phyloP scores from a whole-genome alignment of 2,888 invertebrate species.

The Drosophila limbata region DNA sequence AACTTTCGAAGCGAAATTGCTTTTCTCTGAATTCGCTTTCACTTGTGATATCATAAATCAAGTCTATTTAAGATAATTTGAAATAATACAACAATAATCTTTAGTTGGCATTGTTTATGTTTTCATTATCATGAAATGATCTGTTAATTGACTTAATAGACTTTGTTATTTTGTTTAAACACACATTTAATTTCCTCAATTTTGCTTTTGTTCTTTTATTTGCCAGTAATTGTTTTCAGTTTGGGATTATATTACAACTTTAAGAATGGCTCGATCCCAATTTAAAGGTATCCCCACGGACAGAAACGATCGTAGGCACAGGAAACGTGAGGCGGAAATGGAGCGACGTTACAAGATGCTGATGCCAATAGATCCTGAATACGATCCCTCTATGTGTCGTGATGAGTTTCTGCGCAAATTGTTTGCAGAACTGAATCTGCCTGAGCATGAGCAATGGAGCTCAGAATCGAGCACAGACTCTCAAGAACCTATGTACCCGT shows the following conservation, averaged over 20 bases:
- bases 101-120: slow-evolving; percentile 5
- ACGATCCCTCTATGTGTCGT: slow-evolving; percentile 37
- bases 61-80: not conserved
- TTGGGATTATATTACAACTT: not conserved
- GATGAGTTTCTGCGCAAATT: slow-evolving; percentile 40
- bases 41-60: too few species aligned
- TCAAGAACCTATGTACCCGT: not conserved
- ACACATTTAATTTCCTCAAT: not conserved
- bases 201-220: slow-evolving; percentile 2
- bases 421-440: slow-evolving; percentile 27
- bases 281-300: not conserved
- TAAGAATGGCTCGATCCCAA: not conserved
- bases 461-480: not conserved
- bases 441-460: not conserved
- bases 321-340: not conserved
- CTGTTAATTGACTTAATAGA: not conserved
- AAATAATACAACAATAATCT: too few species aligned
- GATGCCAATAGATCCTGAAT: slow-evolving; percentile 26
- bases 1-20: too few species aligned
- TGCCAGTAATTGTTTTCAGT: not conserved
- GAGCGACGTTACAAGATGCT: slow-evolving; percentile 24
- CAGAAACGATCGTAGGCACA: not conserved
- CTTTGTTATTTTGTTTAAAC: not conserved
- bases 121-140: not conserved
- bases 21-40: too few species aligned